Evolutionary conservation across 2,113 vertebrate species (phyloP).

Genomic region (Engraulis encrasicolus): DNA sequence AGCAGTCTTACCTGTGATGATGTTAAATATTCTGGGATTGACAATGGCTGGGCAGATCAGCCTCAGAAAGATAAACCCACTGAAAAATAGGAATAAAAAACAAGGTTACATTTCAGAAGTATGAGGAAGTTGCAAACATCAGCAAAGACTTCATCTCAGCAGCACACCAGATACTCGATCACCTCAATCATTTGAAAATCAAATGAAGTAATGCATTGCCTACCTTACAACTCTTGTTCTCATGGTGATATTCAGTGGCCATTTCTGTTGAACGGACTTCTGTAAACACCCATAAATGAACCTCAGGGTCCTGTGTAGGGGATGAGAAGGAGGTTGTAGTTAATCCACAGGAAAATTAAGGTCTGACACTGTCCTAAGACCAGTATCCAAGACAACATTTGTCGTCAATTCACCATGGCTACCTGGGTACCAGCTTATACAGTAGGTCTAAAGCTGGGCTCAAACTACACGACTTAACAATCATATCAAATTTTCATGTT

Average conservation of each 20-base stretch:
- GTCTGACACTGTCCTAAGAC: too few relatives aligned
- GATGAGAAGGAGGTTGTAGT: background rate
- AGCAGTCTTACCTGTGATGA: constrained; percentile 90
- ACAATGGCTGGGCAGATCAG: constrained; percentile 98
- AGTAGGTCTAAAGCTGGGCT: too few relatives aligned
- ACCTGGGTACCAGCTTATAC: too few relatives aligned
- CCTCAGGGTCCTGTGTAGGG: constrained; percentile 85
- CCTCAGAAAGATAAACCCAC: constrained; percentile 98
- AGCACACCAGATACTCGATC: too few relatives aligned
- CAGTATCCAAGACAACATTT: background rate
- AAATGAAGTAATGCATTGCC: constrained; percentile 25
- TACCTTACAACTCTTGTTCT: constrained; percentile 98
- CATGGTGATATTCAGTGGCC: constrained; percentile 96
- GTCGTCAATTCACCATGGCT: too few relatives aligned
- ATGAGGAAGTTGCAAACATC: background rate
- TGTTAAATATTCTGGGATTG: constrained; percentile 98
- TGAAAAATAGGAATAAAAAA: too few relatives aligned
- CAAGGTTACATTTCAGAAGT: constrained; percentile 29
- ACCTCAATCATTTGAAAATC: too few relatives aligned
- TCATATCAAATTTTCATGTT: too few relatives aligned
- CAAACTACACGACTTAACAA: too few relatives aligned
- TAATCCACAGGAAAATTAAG: background rate
- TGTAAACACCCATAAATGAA: constrained; percentile 98
- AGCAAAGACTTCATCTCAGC: background rate
- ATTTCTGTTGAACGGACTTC: constrained; percentile 96